Percentiles rank a stretch among this genome's conserved stretches.
phyloP scores from a whole-genome alignment of 2,888 invertebrate species.

The Synanthedon vespiformis region DNA sequence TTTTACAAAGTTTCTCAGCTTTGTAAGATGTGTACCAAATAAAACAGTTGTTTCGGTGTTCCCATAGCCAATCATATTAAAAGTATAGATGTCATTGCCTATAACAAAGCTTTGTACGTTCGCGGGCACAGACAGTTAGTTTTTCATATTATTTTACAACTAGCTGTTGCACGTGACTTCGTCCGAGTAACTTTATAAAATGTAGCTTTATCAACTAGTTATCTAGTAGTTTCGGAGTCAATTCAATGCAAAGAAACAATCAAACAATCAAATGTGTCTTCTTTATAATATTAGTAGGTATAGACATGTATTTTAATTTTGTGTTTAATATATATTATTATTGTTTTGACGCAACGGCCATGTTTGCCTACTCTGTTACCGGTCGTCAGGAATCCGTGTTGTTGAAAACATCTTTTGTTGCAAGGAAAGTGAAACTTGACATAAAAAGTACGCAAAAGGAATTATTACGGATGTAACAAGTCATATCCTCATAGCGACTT shows the following conservation, averaged over 20 bases:
- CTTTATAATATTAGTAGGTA: no score
- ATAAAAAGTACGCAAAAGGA: neutral
- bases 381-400: neutral
- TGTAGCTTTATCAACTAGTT: no score
- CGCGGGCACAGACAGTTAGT: no score
- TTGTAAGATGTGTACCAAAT: constrained; percentile 23
- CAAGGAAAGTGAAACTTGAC: constrained; percentile 2
- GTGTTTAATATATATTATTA: neutral
- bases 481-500: no score
- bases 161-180: no score
- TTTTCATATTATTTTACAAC: no score
- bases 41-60: constrained; percentile 27
- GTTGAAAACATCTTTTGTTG: neutral
- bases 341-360: neutral
- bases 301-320: neutral
- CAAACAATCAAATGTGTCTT: neutral
- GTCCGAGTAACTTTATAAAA: no score
- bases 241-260: no score
- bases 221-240: no score
- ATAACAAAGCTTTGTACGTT: no score
- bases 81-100: no score
- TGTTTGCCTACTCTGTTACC: neutral
- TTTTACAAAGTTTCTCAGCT: constrained; percentile 59
- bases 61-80: constrained; percentile 14
- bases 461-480: no score